phyloP scores from a whole-genome alignment of 1,140 invertebrate genomes.

The Drosophila rufa region DNA sequence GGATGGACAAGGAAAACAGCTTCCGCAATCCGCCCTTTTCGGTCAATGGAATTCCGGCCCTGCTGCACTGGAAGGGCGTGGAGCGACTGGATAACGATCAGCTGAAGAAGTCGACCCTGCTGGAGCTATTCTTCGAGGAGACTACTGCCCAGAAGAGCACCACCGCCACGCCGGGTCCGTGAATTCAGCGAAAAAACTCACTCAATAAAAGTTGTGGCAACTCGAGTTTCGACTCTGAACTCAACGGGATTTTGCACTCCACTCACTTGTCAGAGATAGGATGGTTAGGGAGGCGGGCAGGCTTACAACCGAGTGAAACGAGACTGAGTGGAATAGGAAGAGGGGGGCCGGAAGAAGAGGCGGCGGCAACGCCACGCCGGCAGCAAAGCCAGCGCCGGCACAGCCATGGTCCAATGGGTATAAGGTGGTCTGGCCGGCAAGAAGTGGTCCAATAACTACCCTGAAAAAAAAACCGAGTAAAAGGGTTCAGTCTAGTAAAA shows the following conservation, averaged over 20 bases:
- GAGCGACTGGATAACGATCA: slow-evolving; percentile 63
- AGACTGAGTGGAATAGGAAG: slow-evolving; percentile 1
- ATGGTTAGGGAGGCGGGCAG: neutral
- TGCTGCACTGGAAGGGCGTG: slow-evolving; percentile 57
- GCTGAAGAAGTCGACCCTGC: slow-evolving; percentile 35
- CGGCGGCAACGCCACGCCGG: neutral
- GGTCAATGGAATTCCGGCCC: slow-evolving; percentile 40
- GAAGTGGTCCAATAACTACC: neutral
- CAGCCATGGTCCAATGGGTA: neutral
- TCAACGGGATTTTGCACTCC: slow-evolving; percentile 6
- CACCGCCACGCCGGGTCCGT: neutral
- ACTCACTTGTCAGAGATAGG: neutral
- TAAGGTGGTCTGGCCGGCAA: slow-evolving; percentile 6
- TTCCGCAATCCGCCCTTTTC: slow-evolving; percentile 44
- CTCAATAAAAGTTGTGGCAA: slow-evolving; percentile 18
- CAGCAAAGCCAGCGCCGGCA: slow-evolving; percentile 28
- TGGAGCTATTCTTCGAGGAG: slow-evolving; percentile 65
- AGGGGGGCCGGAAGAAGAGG: neutral
- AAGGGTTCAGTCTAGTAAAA: neutral
- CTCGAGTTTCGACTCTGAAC: slow-evolving; percentile 13
- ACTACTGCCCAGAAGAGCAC: slow-evolving; percentile 16
- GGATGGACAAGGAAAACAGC: slow-evolving; percentile 48
- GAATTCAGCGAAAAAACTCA: neutral
- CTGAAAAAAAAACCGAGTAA: no score
- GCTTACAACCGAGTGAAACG: neutral